A percentile compares a stretch with the other conserved stretches of the same genome.
Conservation (phyloP, 1,140 invertebrate genomes). For the Bombus pyrosoma region DNA sequence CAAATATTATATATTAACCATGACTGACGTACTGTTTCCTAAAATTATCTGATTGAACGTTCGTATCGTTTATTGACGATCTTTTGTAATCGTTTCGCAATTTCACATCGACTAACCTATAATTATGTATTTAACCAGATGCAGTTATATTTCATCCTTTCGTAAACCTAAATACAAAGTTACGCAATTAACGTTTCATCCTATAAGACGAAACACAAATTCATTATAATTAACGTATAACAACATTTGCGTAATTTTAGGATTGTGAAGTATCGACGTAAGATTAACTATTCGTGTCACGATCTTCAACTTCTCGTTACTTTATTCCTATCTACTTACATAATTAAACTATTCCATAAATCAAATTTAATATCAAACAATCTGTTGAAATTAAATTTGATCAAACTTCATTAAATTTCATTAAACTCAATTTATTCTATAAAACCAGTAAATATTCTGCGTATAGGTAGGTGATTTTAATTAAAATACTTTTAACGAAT, state of each 20-base stretch:
- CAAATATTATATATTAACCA: neutral
- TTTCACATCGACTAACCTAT: neutral
- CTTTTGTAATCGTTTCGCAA: neutral
- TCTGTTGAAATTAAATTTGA: neutral
- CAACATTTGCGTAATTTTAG: neutral
- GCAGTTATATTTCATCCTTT: neutral
- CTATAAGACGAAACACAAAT: neutral
- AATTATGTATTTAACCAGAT: constrained; percentile 17
- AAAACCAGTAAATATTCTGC: too few relatives aligned
- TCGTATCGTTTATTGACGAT: neutral
- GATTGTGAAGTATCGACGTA: neutral
- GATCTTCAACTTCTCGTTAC: neutral
- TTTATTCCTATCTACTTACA: neutral
- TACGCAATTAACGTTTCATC: neutral
- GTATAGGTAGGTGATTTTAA: too few relatives aligned
- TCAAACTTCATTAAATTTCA: neutral
- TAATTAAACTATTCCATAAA: neutral
- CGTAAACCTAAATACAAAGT: neutral
- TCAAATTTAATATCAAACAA: neutral
- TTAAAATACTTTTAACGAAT: too few relatives aligned
- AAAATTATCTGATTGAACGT: neutral
- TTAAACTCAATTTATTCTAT: too few relatives aligned
- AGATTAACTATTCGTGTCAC: neutral
- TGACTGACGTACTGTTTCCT: neutral
- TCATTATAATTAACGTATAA: neutral